Conservation (phyloP, 2,113 vertebrate species). For the Willisornis vidua region DNA sequence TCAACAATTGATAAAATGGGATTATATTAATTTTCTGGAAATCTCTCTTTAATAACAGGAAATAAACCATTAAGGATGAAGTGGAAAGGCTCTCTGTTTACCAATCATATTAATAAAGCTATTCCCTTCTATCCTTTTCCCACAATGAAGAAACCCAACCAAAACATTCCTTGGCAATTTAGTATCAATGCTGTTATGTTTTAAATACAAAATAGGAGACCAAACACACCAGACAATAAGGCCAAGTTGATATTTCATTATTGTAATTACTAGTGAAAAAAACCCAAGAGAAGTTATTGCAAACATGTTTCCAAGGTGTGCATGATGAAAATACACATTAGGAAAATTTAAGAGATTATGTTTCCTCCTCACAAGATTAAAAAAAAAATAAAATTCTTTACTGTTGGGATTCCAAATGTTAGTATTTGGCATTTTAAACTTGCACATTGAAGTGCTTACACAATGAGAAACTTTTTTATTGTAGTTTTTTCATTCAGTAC, state of each 20-base stretch:
- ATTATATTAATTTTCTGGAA: neutral
- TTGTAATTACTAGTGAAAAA: neutral
- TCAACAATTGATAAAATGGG: neutral
- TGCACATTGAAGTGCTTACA: neutral
- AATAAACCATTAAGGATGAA: neutral
- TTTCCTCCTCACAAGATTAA: neutral
- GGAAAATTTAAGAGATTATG: neutral
- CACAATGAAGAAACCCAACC: neutral
- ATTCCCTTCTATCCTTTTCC: neutral
- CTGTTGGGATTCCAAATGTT: neutral
- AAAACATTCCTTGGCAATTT: neutral
- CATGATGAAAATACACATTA: neutral
- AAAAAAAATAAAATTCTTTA: neutral
- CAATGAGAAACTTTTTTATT: neutral
- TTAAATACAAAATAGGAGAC: neutral
- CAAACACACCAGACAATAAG: neutral
- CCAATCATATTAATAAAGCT: neutral
- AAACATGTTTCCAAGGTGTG: neutral
- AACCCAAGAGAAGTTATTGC: neutral
- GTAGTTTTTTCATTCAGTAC: neutral
- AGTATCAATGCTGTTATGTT: neutral
- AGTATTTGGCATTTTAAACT: neutral
- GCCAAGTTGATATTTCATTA: neutral
- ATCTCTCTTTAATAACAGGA: neutral
- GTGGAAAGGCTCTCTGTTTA: neutral